Evolutionary conservation across 2,888 invertebrate species (phyloP).

Genomic region (Megastigmus dorsalis): DNA sequence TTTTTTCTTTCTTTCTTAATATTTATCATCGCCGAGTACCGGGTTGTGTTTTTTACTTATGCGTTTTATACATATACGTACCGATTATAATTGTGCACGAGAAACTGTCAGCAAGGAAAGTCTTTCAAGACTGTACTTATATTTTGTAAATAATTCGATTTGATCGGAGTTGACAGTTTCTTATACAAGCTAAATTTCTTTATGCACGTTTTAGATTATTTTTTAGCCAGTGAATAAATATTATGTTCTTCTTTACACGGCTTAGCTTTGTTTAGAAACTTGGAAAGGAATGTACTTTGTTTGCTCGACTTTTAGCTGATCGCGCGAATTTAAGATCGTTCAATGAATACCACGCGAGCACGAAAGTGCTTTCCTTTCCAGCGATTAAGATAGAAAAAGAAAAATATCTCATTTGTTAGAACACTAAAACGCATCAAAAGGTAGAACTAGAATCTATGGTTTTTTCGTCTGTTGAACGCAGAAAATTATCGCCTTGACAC

Average conservation of each 20-base stretch:
- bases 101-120: no score
- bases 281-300: conserved; percentile 3
- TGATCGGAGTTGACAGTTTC: not conserved
- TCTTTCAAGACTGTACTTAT: no score
- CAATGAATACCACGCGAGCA: no score
- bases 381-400: conserved; percentile 2
- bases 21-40: no score
- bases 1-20: not conserved
- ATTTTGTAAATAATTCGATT: not conserved
- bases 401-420: conserved; percentile 7
- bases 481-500: conserved; percentile 98
- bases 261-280: conserved; percentile 26
- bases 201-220: conserved; percentile 12
- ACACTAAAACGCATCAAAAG: conserved; percentile 27
- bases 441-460: conserved; percentile 67
- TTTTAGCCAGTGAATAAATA: not conserved
- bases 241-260: not conserved
- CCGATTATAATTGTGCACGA: no score
- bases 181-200: not conserved
- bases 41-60: no score
- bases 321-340: no score
- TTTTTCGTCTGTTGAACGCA: conserved; percentile 77
- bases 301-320: no score
- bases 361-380: not conserved
- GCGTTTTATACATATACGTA: no score